Evolutionary conservation across 2,797 vertebrate species (phyloP).

Genomic region (Sandelia bainsii): DNA sequence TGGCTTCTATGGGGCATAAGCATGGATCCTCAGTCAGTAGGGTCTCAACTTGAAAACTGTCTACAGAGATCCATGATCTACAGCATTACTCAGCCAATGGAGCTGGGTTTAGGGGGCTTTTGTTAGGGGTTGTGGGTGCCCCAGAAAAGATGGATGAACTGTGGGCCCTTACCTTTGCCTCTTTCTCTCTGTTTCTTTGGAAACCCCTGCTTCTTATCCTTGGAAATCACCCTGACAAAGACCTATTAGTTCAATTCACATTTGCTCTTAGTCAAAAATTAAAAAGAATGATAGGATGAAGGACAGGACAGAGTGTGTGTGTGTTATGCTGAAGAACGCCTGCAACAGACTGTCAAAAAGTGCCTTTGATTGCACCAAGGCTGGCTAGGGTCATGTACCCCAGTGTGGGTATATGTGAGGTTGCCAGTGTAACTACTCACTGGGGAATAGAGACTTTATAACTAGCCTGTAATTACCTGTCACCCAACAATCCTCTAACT

Average conservation of each 20-base stretch:
- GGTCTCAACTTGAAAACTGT: slow-evolving; percentile 13
- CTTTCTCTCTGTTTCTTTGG: slow-evolving; percentile 11
- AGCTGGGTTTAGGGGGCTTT: slow-evolving; percentile 23
- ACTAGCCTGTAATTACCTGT: slow-evolving; percentile 61
- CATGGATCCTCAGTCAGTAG: slow-evolving; percentile 31
- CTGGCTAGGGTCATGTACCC: slow-evolving; percentile 46
- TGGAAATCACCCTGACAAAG: slow-evolving; percentile 58
- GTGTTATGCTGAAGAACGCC: slow-evolving; percentile 38
- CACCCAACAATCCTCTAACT: slow-evolving; percentile 48
- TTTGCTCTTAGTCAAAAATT: slow-evolving; percentile 65
- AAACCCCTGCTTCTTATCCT: slow-evolving; percentile 54
- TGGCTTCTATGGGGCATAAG: slow-evolving; percentile 14
- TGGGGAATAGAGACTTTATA: slow-evolving; percentile 42
- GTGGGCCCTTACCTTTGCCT: slow-evolving; percentile 15
- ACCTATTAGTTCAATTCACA: slow-evolving; percentile 66
- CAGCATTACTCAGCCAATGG: slow-evolving; percentile 31
- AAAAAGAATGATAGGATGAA: slow-evolving; percentile 26
- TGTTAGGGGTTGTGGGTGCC: slow-evolving; percentile 17
- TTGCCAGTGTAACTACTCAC: slow-evolving; percentile 47
- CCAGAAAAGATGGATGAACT: slow-evolving; percentile 64
- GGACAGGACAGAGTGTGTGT: slow-evolving; percentile 15
- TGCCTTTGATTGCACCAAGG: slow-evolving; percentile 50
- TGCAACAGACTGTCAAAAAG: slow-evolving; percentile 63
- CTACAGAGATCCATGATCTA: slow-evolving; percentile 31
- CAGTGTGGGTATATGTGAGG: slow-evolving; percentile 26